Conservation (phyloP, 2,797 vertebrate genomes). For the Sebastes hopkinsi region DNA sequence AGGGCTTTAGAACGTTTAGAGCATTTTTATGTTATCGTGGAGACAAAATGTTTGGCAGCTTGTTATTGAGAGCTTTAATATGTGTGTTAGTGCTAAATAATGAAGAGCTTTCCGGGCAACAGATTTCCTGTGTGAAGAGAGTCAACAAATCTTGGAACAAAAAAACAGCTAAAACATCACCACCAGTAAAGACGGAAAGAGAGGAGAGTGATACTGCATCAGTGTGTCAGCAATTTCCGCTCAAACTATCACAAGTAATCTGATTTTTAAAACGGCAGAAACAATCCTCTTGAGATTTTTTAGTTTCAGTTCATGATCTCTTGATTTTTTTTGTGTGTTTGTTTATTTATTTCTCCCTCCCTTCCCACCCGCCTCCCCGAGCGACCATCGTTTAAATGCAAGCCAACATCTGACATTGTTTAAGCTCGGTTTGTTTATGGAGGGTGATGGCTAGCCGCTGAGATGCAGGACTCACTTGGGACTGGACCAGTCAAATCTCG, state of each 20-base stretch:
- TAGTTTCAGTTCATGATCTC: conserved; percentile 30
- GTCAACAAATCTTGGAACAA: conserved; percentile 28
- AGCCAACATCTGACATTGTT: conserved; percentile 72
- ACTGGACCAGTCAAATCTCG: conserved; percentile 79
- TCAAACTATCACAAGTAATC: conserved; percentile 15
- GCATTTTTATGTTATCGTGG: neutral
- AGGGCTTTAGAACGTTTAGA: neutral
- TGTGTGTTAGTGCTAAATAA: conserved; percentile 37
- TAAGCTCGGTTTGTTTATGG: conserved; percentile 71
- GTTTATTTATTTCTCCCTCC: conserved; percentile 17
- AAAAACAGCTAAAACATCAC: conserved; percentile 12
- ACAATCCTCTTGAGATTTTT: conserved; percentile 18
- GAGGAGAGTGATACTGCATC: conserved; percentile 3
- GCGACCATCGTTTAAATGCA: conserved; percentile 58
- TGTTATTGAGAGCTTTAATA: conserved; percentile 6
- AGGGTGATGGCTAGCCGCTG: conserved; percentile 74
- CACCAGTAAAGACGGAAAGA: neutral
- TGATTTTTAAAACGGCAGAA: conserved; percentile 15
- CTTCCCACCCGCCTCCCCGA: conserved; percentile 32
- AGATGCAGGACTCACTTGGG: conserved; percentile 77
- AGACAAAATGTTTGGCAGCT: conserved; percentile 17
- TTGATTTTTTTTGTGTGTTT: conserved; percentile 9
- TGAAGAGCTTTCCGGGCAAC: conserved; percentile 26
- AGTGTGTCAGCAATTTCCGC: conserved; percentile 23
- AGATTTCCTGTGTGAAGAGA: conserved; percentile 21